phyloP scores from a whole-genome alignment of 2,797 vertebrate species.

The Sebastiscus tertius region DNA sequence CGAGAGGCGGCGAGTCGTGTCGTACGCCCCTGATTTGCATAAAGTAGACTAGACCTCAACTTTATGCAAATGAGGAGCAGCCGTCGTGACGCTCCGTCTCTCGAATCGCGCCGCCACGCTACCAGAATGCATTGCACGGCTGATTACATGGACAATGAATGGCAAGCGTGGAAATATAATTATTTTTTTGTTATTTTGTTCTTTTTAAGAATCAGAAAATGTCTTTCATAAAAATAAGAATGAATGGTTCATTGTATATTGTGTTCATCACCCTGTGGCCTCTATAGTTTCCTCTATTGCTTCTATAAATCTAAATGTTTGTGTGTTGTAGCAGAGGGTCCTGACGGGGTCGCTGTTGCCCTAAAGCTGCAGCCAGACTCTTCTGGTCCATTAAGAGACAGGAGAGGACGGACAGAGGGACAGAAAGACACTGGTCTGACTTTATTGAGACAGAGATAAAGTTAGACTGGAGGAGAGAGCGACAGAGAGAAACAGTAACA shows the following conservation, averaged over 20 bases:
- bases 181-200: too few relatives aligned
- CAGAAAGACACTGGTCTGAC: constrained; percentile 4
- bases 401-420: constrained; percentile 22
- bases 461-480: background rate
- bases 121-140: too few relatives aligned
- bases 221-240: too few relatives aligned
- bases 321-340: background rate
- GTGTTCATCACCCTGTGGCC: background rate
- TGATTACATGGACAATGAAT: too few relatives aligned
- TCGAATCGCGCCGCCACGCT: too few relatives aligned
- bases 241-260: background rate
- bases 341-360: background rate
- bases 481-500: background rate
- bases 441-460: constrained; percentile 33
- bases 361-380: constrained; percentile 51
- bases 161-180: too few relatives aligned
- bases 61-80: too few relatives aligned
- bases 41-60: too few relatives aligned
- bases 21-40: too few relatives aligned
- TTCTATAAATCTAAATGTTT: background rate
- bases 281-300: background rate
- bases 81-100: too few relatives aligned
- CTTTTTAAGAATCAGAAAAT: too few relatives aligned
- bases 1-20: too few relatives aligned
- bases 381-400: constrained; percentile 27